A percentile compares a stretch with the other conserved stretches of the same genome.
Evolutionary conservation across 2,888 invertebrate genomes (phyloP).

Genomic region (Platypus cylindrus): DNA sequence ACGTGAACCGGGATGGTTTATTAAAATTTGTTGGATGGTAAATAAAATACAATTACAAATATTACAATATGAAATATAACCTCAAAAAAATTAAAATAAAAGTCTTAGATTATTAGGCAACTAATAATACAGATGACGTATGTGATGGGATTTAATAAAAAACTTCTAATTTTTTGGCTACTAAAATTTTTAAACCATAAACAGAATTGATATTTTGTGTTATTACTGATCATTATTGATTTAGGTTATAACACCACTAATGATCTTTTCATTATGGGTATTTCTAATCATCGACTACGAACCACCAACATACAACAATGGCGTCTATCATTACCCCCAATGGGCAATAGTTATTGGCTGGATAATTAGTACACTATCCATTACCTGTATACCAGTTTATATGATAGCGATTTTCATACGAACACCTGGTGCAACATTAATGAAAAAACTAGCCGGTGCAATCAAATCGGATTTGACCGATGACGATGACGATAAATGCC

Average conservation of each 20-base stretch:
- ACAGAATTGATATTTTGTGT: slow-evolving; percentile 1
- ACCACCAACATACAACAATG: slow-evolving; percentile 73
- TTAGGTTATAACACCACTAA: slow-evolving; percentile 46
- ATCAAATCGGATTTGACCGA: slow-evolving; percentile 65
- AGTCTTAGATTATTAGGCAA: no score
- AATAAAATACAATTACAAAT: slow-evolving; percentile 29
- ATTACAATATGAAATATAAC: background rate
- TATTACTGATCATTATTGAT: background rate
- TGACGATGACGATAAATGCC: no score
- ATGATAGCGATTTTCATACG: slow-evolving; percentile 58
- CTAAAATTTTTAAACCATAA: slow-evolving; percentile 1
- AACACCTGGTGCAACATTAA: slow-evolving; percentile 52
- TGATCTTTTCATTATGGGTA: slow-evolving; percentile 77
- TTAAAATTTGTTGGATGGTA: slow-evolving; percentile 75
- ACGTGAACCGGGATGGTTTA: slow-evolving; percentile 62
- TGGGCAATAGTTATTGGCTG: slow-evolving; percentile 84
- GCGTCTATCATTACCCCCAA: slow-evolving; percentile 61
- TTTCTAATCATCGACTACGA: slow-evolving; percentile 80
- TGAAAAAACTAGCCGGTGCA: slow-evolving; percentile 64
- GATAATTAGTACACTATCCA: slow-evolving; percentile 70
- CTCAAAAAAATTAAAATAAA: no score
- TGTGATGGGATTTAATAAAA: no score
- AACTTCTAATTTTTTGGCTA: background rate
- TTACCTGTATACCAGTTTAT: slow-evolving; percentile 75
- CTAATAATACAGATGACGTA: no score